Evolutionary conservation across 2,113 vertebrate genomes (phyloP), one percentile per base, ranked within the genome.

Genomic region (Tenrec ecaudatus): DNA sequence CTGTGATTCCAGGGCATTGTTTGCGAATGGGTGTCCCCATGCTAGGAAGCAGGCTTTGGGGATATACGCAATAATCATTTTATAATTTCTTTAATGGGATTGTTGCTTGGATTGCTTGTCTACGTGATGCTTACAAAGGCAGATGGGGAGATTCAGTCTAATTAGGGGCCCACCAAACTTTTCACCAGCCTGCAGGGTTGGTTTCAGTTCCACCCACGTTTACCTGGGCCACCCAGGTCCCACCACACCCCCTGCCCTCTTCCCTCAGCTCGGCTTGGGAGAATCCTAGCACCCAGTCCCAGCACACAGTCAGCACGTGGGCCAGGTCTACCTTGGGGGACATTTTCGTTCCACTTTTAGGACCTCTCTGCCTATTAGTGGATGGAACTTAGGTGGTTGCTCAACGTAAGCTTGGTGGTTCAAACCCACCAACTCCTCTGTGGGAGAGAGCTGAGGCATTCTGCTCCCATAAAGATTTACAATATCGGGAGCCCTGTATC

Each of bases 1-100:
- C 85, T 94, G 95, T 88, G 95, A 95, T 95, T 86, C 88, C 92
- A 96, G 82, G 76, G 60, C 93, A 95, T 96, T 96, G 95, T 97
- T 90, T 97, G 81, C 23, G 3, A 89, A 66, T 88, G 93, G 93
- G 91, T 93, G 85, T 95, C 96, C 91, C 82, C 85, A 76, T 14
- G 36, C 79, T 47, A 40, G 84, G 82, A 81, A 91, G 62, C 68
- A 2, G 82, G 75, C 57, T 94, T 92, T 79, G 33, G 53, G 58
- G 75, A 79, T 83, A 85, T 17, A 73, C 76, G 53, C 64, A 22
- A 69, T 68, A 60, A 90, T 90, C 71, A 81, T 36, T 77, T 82
- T 77, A 47, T 33, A 83, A 83, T 86, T 83, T 81, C 80, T 90
- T 82, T 86, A 81, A 78, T 68, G 79, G 29, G 88, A 57, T 90